Conservation (phyloP, 1,140 invertebrate species). For the Drosophila kohkoa region DNA sequence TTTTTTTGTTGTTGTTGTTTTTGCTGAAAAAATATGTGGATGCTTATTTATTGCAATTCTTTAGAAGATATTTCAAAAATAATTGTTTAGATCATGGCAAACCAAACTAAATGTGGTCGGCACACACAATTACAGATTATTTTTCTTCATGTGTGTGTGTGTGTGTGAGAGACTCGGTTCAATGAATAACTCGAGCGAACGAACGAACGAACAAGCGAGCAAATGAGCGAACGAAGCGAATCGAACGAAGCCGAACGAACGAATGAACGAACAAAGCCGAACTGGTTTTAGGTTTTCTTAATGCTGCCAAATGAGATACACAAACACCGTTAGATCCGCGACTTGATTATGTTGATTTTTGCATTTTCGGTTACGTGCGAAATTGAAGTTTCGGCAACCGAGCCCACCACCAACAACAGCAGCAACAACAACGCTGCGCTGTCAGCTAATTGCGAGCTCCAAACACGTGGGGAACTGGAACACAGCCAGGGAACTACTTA, state of each 20-base stretch:
- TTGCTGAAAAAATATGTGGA: slow-evolving; percentile 53
- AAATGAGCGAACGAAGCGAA: slow-evolving; percentile 9
- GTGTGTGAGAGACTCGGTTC: slow-evolving; percentile 44
- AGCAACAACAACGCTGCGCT: background rate
- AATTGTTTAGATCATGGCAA: slow-evolving; percentile 44
- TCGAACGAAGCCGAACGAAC: slow-evolving; percentile 3
- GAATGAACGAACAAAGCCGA: slow-evolving; percentile 38
- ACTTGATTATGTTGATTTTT: slow-evolving; percentile 73
- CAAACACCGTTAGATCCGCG: slow-evolving; percentile 71
- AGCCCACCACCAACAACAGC: slow-evolving; percentile 30
- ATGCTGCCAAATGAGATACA: slow-evolving; percentile 52
- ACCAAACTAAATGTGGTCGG: background rate
- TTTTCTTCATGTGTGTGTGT: background rate
- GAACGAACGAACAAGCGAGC: slow-evolving; percentile 33
- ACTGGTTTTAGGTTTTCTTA: slow-evolving; percentile 67
- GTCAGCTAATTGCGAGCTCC: slow-evolving; percentile 64
- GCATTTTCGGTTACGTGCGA: slow-evolving; percentile 69
- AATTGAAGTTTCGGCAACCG: slow-evolving; percentile 55
- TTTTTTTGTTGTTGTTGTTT: background rate
- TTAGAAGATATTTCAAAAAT: slow-evolving; percentile 30
- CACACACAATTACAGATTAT: background rate
- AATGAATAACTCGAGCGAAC: slow-evolving; percentile 57
- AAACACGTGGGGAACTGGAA: slow-evolving; percentile 49
- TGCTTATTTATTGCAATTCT: slow-evolving; percentile 46
- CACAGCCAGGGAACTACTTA: slow-evolving; percentile 9